These are phyloP conservation scores for Fragum whitleyi DNA, from an alignment of 2,888 invertebrate species.

Conservation along the genomic window DNA sequence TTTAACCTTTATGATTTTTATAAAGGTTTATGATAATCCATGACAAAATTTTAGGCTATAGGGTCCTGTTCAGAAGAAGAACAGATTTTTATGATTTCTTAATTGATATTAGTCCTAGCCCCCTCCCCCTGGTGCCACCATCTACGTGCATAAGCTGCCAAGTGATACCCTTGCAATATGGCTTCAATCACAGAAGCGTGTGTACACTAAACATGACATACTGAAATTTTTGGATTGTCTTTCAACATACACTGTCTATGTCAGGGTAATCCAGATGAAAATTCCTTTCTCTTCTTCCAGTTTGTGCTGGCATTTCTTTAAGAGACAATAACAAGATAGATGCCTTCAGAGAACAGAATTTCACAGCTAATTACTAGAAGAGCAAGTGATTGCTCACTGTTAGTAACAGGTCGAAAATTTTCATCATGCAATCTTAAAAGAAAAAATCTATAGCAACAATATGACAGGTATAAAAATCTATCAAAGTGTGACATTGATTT, in stretches of 20 bases:
- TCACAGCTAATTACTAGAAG: not conserved
- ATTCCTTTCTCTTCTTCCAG: not conserved
- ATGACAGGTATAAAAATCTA: slow-evolving; percentile 5
- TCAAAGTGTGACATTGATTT: not conserved
- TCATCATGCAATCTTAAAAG: not conserved
- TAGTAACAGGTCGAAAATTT: not conserved
- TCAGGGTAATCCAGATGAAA: not conserved
- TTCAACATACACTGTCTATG: slow-evolving; percentile 4
- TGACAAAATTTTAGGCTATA: no score
- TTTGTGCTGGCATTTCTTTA: no score
- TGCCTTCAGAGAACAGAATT: slow-evolving; percentile 5
- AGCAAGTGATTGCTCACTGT: not conserved
- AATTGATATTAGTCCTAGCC: no score
- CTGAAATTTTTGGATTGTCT: not conserved
- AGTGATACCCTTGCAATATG: not conserved
- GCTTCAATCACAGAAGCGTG: slow-evolving; percentile 4
- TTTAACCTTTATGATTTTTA: no score
- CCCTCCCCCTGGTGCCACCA: not conserved
- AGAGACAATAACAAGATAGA: not conserved
- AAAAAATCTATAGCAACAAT: not conserved
- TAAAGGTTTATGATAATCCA: no score
- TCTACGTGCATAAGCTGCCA: not conserved
- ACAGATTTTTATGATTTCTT: no score
- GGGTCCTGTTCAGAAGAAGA: no score
- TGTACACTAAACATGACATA: not conserved